Percentiles rank a stretch among this genome's conserved stretches.
phyloP scores from a whole-genome alignment of 2,888 invertebrate genomes.

The Bugula neritina region DNA sequence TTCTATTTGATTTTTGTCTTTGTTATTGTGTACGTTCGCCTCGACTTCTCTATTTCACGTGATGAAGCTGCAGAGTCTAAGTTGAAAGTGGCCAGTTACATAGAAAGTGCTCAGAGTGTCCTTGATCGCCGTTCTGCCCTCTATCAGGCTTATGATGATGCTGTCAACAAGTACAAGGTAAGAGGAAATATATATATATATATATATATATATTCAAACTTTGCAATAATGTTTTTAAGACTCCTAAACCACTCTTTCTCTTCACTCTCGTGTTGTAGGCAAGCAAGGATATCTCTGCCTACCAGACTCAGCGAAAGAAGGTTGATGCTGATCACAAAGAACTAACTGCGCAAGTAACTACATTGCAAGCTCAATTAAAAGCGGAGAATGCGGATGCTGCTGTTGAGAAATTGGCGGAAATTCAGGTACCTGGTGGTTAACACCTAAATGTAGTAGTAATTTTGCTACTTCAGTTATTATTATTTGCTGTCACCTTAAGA shows the following conservation, averaged over 20 bases:
- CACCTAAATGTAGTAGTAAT: too few relatives aligned
- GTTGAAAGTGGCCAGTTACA: conserved; percentile 54
- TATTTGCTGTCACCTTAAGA: too few relatives aligned
- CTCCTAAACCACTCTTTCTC: too few relatives aligned
- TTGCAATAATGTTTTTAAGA: too few relatives aligned
- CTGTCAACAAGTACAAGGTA: conserved; percentile 59
- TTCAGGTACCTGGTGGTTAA: too few relatives aligned
- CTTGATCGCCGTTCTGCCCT: conserved; percentile 61
- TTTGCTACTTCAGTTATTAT: too few relatives aligned
- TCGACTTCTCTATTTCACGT: conserved; percentile 82
- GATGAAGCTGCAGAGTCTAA: conserved; percentile 56
- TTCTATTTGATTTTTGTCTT: conserved; percentile 81
- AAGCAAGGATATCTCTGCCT: conserved; percentile 58
- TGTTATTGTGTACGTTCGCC: conserved; percentile 85
- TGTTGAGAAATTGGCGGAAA: conserved; percentile 37
- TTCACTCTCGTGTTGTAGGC: conserved; percentile 34
- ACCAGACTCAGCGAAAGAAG: conserved; percentile 57
- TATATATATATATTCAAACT: too few relatives aligned
- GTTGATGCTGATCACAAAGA: conserved; percentile 61
- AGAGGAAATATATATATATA: too few relatives aligned
- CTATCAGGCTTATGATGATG: conserved; percentile 62
- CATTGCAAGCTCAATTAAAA: conserved; percentile 59
- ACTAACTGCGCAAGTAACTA: conserved; percentile 58
- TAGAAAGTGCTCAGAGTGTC: conserved; percentile 60
- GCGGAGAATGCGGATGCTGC: conserved; percentile 60